Evolutionary conservation across 2,888 invertebrate genomes (phyloP), one percentile per base, ranked within the genome.

Genomic region (Tenthredo scrophulariae): DNA sequence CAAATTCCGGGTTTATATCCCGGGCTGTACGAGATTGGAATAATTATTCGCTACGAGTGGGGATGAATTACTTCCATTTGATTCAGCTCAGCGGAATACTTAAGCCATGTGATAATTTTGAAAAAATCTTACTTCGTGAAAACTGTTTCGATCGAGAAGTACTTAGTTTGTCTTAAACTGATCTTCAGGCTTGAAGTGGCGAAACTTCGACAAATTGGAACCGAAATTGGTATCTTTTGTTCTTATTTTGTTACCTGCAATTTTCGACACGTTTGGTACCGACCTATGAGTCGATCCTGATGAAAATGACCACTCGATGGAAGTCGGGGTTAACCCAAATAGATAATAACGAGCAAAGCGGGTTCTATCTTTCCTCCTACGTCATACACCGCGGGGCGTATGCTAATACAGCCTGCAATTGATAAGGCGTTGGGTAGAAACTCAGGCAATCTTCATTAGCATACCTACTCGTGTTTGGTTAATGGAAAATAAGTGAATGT

Each of bases 271-370:
- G 26, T 74, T 74, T 10, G 22, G 26, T 77, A n/a, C 26, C 29
- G 50, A 10, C 33, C 43, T 43, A 43, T 7, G 26, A 74, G 40
- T 40, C 40, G 43, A 77, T 54, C 54, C 54, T 29, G 54, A 77
- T 54, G 29, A 77, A 74, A 75, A 75, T 75, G 75, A 46, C 75
- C 46, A 58, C 79, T 54, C 58, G 33, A 84, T 84, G 37, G 26
- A 70, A 75, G 85, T 65, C 65, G 84, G 85, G 54, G 86, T 86
- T 90, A 91, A 91, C 91, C 91, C 88, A 91, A 88, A 91, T 91
- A 91, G 91, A 91, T 91, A 91, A 90, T 89, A 87, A 88, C 88
- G 84, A 88, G 87, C 86, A 84, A 87, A 88, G 89, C 89, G 89
- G 89, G 90, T 86, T 87, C 86, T 89, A 89, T 90, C 90, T 83